Evolutionary conservation across 2,113 vertebrate species (phyloP).

Genomic region (Emydura subglobosa): DNA sequence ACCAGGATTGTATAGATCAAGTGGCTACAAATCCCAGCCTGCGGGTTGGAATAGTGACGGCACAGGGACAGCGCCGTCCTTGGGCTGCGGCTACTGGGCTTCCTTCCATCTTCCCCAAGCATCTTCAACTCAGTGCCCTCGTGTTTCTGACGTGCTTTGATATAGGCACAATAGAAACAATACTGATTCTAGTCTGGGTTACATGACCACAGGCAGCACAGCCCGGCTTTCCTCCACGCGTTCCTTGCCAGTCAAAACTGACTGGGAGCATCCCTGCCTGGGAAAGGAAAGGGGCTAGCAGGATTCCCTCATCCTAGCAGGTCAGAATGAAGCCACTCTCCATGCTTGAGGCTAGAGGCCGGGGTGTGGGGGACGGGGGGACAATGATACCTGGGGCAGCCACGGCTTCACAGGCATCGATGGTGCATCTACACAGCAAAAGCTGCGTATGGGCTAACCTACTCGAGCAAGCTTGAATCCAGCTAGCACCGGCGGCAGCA

Average conservation of each 20-base stretch:
- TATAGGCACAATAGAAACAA: background rate
- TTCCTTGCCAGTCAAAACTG: background rate
- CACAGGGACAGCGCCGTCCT: background rate
- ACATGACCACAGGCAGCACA: background rate
- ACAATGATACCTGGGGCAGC: background rate
- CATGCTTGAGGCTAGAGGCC: rapidly evolving
- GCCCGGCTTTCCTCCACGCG: background rate
- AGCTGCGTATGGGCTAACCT: background rate
- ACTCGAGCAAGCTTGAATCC: too few relatives aligned
- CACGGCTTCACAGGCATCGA: background rate
- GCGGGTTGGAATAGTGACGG: background rate
- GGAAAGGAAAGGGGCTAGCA: background rate
- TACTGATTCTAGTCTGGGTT: background rate
- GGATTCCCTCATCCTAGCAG: background rate
- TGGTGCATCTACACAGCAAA: background rate
- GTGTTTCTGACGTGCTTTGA: background rate
- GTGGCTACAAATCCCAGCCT: background rate
- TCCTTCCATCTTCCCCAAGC: background rate
- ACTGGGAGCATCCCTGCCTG: background rate
- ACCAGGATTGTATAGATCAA: background rate
- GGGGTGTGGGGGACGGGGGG: background rate
- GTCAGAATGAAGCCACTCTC: background rate
- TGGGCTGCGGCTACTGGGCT: background rate
- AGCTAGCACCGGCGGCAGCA: too few relatives aligned
- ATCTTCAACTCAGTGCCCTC: background rate